Percentiles rank a stretch among this genome's conserved stretches.
Evolutionary conservation across 2,888 invertebrate genomes (phyloP).

Genomic region (Troides aeacus): DNA sequence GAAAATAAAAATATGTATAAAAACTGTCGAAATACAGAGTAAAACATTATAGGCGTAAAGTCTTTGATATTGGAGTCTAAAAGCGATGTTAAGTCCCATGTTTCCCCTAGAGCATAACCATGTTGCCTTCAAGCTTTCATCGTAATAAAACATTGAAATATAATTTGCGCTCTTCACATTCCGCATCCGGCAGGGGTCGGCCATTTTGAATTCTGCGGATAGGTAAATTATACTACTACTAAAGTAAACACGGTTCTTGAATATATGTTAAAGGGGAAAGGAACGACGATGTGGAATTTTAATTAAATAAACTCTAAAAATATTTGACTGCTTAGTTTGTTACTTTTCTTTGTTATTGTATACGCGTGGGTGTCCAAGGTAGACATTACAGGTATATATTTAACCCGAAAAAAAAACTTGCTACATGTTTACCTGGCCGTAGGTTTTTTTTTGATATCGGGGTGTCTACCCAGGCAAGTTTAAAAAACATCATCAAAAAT

Average conservation of each 20-base stretch:
- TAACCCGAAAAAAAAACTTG: too few relatives aligned
- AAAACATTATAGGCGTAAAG: too few relatives aligned
- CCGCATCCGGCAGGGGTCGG: slow-evolving; percentile 17
- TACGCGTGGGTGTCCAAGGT: too few relatives aligned
- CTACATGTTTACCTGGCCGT: too few relatives aligned
- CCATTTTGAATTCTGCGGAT: slow-evolving; percentile 20
- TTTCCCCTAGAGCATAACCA: slow-evolving; percentile 11
- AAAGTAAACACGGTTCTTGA: slow-evolving; percentile 5
- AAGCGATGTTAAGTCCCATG: slow-evolving; percentile 1
- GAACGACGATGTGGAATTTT: slow-evolving; percentile 1
- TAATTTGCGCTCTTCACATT: slow-evolving; percentile 19
- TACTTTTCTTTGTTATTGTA: not conserved
- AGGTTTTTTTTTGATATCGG: too few relatives aligned
- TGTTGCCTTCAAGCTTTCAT: slow-evolving; percentile 10
- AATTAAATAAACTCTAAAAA: slow-evolving; percentile 1
- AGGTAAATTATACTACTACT: slow-evolving; percentile 18
- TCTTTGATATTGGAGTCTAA: too few relatives aligned
- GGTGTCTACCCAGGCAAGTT: too few relatives aligned
- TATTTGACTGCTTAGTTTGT: not conserved
- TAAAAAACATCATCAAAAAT: too few relatives aligned
- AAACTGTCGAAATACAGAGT: too few relatives aligned
- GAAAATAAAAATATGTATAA: too few relatives aligned
- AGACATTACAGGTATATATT: too few relatives aligned
- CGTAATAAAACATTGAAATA: slow-evolving; percentile 13
- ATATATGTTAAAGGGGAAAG: slow-evolving; percentile 9